phyloP scores from a whole-genome alignment of 1,140 invertebrate species.

The Portunus trituberculatus region DNA sequence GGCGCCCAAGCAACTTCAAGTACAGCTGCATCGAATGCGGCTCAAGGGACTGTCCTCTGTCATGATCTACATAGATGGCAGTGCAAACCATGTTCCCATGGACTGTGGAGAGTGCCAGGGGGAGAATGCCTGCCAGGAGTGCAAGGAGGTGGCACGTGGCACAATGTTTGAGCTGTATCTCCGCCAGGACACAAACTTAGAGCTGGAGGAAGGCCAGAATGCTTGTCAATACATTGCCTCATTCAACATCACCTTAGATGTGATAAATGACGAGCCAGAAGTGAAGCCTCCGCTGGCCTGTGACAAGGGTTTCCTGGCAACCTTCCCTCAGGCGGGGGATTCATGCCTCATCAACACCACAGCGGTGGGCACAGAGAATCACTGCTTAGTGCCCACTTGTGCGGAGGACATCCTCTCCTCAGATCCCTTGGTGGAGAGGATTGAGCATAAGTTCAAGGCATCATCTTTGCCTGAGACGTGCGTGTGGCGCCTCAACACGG shows the following conservation, averaged over 20 bases:
- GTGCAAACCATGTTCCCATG: not conserved
- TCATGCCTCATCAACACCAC: conserved; percentile 62
- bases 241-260: conserved; percentile 54
- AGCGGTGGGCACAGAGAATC: conserved; percentile 38
- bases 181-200: not conserved
- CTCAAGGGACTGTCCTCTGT: conserved; percentile 55
- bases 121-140: conserved; percentile 42
- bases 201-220: conserved; percentile 40
- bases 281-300: conserved; percentile 51
- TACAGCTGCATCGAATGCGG: conserved; percentile 29
- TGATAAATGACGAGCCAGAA: conserved; percentile 50
- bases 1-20: not conserved
- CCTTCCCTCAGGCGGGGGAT: conserved; percentile 53
- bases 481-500: conserved; percentile 63
- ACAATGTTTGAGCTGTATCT: conserved; percentile 65
- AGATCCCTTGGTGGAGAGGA: conserved; percentile 51
- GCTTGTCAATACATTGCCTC: conserved; percentile 51
- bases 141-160: conserved; percentile 25
- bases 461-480: conserved; percentile 32
- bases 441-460: conserved; percentile 55
- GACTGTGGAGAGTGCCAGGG: conserved; percentile 55
- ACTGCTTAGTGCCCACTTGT: conserved; percentile 63
- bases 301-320: conserved; percentile 57
- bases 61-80: conserved; percentile 61
- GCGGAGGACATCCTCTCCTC: conserved; percentile 59